A percentile compares a stretch with the other conserved stretches of the same genome.
Evolutionary conservation across 2,888 invertebrate species (phyloP).

Genomic region (Lasioglossum vierecki): DNA sequence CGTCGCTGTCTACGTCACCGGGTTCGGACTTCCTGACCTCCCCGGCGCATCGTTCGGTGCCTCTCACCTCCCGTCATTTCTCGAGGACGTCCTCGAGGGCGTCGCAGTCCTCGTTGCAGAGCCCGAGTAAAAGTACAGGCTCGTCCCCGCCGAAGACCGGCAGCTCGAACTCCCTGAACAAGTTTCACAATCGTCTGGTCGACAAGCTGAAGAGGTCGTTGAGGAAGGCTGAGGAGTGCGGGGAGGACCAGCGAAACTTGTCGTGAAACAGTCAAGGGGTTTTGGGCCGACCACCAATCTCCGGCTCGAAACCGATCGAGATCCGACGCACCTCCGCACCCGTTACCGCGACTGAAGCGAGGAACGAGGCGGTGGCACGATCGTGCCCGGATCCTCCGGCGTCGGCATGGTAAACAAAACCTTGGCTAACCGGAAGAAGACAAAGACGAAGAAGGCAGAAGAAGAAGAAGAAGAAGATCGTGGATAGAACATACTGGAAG

Average conservation of each 20-base stretch:
- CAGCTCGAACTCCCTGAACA: conserved; percentile 88
- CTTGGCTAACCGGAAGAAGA: conserved; percentile 5
- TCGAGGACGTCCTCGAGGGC: conserved; percentile 87
- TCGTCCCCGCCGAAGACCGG: conserved; percentile 87
- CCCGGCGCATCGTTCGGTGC: conserved; percentile 88
- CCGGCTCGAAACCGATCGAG: conserved; percentile 82
- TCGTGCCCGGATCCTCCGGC: conserved; percentile 79
- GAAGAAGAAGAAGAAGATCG: neutral
- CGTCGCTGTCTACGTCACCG: conserved; percentile 88
- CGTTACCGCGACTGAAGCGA: conserved; percentile 50
- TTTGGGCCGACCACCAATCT: conserved; percentile 80
- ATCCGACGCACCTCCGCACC: conserved; percentile 82
- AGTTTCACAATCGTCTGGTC: conserved; percentile 92
- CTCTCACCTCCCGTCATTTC: conserved; percentile 87
- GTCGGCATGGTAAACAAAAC: conserved; percentile 72
- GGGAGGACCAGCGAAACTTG: conserved; percentile 83
- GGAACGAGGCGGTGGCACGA: conserved; percentile 69
- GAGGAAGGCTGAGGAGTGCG: conserved; percentile 86
- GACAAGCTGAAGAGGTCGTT: conserved; percentile 91
- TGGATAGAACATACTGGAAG: neutral
- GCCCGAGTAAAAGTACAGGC: conserved; percentile 88
- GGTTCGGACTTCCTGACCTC: conserved; percentile 86
- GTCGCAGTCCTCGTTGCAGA: conserved; percentile 87
- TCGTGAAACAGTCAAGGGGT: conserved; percentile 82
- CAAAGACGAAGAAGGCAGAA: neutral